Conservation (phyloP, 2,113 vertebrate species). For the Nycticebus coucang region DNA sequence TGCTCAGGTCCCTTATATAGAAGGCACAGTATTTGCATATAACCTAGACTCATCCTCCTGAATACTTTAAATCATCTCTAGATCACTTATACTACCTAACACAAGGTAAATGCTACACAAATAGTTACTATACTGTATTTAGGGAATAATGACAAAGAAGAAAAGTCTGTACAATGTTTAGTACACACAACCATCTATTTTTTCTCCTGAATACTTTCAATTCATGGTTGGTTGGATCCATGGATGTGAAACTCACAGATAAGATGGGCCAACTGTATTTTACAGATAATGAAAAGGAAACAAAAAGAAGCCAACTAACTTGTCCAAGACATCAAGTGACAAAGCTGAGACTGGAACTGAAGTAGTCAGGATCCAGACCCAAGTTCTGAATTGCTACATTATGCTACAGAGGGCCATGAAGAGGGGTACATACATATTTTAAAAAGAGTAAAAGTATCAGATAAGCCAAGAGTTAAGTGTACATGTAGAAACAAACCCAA, state of each 20-base stretch:
- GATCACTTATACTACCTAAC: background rate
- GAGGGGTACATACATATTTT: background rate
- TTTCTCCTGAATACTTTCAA: background rate
- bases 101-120: background rate
- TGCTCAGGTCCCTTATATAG: background rate
- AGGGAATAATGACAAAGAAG: background rate
- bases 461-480: background rate
- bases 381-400: background rate
- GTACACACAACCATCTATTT: background rate
- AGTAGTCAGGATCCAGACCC: background rate
- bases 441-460: conserved; percentile 1
- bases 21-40: background rate
- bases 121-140: background rate
- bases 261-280: background rate
- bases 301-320: background rate
- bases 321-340: background rate
- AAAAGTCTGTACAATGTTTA: background rate
- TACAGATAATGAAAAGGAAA: background rate
- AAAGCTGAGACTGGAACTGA: background rate
- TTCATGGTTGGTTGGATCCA: background rate
- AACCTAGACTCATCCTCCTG: background rate
- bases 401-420: background rate
- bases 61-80: background rate
- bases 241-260: background rate
- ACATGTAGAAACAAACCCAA: conserved; percentile 56